Percentiles rank a stretch among this genome's conserved stretches.
Conservation (phyloP, 2,797 vertebrate species). For the Buceros bicornis region DNA sequence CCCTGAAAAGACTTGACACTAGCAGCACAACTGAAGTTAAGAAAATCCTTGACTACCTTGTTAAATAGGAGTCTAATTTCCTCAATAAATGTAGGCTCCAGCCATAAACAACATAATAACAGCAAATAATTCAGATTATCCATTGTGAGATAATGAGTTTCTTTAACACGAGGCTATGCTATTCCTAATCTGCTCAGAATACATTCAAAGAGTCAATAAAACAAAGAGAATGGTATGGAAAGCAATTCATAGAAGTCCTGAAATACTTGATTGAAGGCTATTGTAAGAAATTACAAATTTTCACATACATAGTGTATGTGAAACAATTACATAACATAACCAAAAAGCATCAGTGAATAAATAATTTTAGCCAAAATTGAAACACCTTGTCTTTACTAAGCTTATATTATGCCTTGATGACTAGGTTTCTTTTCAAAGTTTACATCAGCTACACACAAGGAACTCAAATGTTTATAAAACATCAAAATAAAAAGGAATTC, state of each 20-base stretch:
- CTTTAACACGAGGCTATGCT: neutral
- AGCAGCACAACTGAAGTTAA: neutral
- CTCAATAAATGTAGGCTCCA: neutral
- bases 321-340: neutral
- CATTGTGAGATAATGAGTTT: neutral
- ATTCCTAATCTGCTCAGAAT: neutral
- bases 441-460: neutral
- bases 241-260: neutral
- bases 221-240: neutral
- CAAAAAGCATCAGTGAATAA: neutral
- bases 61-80: neutral
- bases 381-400: neutral
- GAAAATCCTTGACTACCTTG: neutral
- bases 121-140: neutral
- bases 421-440: neutral
- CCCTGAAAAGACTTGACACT: neutral
- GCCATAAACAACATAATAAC: neutral
- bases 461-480: neutral
- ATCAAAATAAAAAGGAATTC: neutral
- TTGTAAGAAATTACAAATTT: neutral
- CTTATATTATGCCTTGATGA: neutral
- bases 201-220: neutral
- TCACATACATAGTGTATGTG: neutral
- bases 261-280: neutral
- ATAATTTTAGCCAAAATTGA: neutral